Conservation (phyloP, 2,888 invertebrate genomes). For the Lasioglossum calceatum region DNA sequence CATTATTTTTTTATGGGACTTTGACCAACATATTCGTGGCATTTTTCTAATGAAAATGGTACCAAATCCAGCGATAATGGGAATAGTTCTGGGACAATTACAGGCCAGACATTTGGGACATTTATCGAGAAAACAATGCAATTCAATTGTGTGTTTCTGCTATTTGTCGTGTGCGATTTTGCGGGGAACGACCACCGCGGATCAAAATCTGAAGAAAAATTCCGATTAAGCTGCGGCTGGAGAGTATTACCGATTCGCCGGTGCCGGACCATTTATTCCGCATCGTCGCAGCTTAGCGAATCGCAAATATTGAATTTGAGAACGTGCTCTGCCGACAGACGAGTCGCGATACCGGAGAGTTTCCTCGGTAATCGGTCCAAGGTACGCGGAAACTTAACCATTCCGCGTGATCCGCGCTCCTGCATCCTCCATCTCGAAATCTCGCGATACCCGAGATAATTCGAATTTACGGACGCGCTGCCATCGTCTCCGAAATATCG, state of each 20-base stretch:
- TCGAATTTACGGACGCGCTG: background rate
- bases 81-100: too few relatives aligned
- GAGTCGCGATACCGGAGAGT: constrained; percentile 15
- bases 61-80: too few relatives aligned
- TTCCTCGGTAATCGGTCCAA: constrained; percentile 10
- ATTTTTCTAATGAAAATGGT: too few relatives aligned
- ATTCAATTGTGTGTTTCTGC: too few relatives aligned
- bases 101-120: too few relatives aligned
- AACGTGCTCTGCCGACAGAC: constrained; percentile 27
- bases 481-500: background rate
- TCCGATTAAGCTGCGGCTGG: background rate
- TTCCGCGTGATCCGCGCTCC: background rate
- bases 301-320: constrained; percentile 47
- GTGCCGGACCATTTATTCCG: constrained; percentile 34
- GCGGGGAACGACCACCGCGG: background rate
- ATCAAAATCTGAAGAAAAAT: background rate
- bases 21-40: too few relatives aligned
- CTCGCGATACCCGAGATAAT: background rate
- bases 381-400: constrained; percentile 3
- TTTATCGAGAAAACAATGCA: too few relatives aligned
- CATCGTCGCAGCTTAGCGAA: constrained; percentile 38
- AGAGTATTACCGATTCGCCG: constrained; percentile 20
- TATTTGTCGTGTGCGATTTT: background rate
- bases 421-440: background rate
- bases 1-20: too few relatives aligned